Evolutionary conservation across 2,888 invertebrate species (phyloP).

Genomic region (Xestia xanthographa): DNA sequence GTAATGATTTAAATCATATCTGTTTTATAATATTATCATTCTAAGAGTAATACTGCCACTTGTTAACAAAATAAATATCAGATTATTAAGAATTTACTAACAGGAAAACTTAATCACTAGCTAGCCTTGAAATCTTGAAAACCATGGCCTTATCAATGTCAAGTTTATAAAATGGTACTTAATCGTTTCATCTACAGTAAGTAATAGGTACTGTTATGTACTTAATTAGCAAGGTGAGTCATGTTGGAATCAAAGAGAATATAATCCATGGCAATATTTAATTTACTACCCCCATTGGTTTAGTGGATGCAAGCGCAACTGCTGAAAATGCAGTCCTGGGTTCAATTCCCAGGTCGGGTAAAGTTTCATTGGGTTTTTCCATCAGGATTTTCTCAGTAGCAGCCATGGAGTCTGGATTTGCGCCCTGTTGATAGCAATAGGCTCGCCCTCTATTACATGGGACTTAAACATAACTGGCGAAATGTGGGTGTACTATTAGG

Average conservation of each 20-base stretch:
- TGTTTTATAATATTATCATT: background rate
- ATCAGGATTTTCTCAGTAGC: too few relatives aligned
- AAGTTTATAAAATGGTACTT: slow-evolving; percentile 2
- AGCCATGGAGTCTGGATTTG: too few relatives aligned
- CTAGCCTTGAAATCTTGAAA: slow-evolving; percentile 13
- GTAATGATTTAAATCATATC: slow-evolving; percentile 19
- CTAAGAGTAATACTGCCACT: background rate
- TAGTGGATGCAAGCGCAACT: too few relatives aligned
- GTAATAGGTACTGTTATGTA: background rate
- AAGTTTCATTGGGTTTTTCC: too few relatives aligned
- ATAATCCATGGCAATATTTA: background rate
- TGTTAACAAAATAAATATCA: background rate
- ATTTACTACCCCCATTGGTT: background rate
- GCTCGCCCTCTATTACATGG: too few relatives aligned
- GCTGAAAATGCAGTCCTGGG: too few relatives aligned
- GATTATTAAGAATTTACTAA: slow-evolving; percentile 3
- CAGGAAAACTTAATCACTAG: background rate
- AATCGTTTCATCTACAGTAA: background rate
- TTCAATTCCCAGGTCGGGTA: too few relatives aligned
- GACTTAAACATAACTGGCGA: too few relatives aligned
- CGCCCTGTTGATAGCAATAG: too few relatives aligned
- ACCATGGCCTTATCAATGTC: slow-evolving; percentile 7
- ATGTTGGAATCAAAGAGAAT: background rate
- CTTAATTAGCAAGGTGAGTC: background rate
- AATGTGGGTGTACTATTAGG: too few relatives aligned